Evolutionary conservation across 2,797 vertebrate species (phyloP), one percentile per base, ranked within the genome.

Genomic region (Brotula barbata): DNA sequence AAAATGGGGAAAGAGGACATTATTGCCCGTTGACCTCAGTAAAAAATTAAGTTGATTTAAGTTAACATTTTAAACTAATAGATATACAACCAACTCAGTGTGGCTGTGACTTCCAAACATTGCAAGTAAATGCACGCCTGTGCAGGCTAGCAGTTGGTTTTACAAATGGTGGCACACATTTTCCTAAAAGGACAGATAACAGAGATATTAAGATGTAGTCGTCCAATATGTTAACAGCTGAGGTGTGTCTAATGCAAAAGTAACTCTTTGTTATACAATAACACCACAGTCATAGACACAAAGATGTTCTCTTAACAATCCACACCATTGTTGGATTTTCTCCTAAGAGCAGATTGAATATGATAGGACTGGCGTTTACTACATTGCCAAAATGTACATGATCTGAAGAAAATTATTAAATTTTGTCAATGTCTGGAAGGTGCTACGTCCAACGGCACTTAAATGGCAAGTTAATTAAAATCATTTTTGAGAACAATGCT

Each of bases 141-240:
- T 33, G 50, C 54, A 37, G 5, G 19, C 49, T 52, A 19, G 21
- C 14, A 6, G 5, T 14, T 3, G 10, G 9, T 41, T 36, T 42
- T 36, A 61, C n/a, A 25, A n/a, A 43, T 42, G 16, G 28, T 16
- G 7, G 31, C 7, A 4, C 53, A 45, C 16, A 17, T 60, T 59
- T 55, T 37, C 44, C 34, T 63, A 12, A 39, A 58, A 28, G 20
- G 11, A 64, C 51, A 40, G 25, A 28, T 48, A 40, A 47, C 53
- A 0, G 61, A 52, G 46, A 34, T 22, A 58, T 75, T 69, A 42
- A 69, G 52, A 77, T 55, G 49, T 34, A 4, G 57, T 12, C 56
- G 70, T 65, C 65, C 44, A 20, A 41, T 19, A 36, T 1, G 11
- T 40, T 22, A 37, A 19, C 23, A 53, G 34, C 17, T 0, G 3